Conservation (phyloP, 2,113 vertebrate species). For the Ploceus nigricollis region DNA sequence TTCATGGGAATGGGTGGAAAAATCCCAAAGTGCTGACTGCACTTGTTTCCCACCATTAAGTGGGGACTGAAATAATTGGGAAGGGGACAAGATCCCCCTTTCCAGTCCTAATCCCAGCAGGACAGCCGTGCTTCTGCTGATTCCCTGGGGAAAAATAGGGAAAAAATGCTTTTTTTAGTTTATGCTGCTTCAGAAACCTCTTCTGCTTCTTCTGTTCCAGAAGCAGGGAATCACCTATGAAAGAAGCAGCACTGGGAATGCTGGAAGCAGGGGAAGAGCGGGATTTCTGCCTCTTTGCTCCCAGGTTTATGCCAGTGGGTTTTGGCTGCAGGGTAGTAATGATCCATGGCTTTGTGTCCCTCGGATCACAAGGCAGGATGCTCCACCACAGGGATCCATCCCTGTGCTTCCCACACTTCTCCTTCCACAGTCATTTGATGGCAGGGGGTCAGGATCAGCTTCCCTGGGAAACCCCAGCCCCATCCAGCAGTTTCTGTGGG, state of each 20-base stretch:
- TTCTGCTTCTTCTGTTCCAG: not conserved
- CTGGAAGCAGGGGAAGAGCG: not conserved
- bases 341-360: fast-evolving
- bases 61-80: constrained; percentile 50
- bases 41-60: constrained; percentile 47
- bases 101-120: constrained; percentile 38
- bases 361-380: not conserved
- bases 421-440: not conserved
- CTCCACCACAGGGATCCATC: not conserved
- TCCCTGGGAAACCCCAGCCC: not conserved
- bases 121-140: constrained; percentile 71
- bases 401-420: not conserved
- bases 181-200: not conserved
- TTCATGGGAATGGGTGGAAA: not conserved
- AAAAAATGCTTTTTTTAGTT: not conserved
- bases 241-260: not conserved
- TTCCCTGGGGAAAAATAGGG: not conserved
- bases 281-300: not conserved
- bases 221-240: not conserved
- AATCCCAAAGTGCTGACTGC: not conserved
- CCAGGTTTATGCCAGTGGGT: fast-evolving
- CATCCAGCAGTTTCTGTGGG: not conserved
- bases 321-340: not conserved
- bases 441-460: not conserved
- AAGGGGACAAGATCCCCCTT: not conserved